Evolutionary conservation across 2,797 vertebrate genomes (phyloP).

Genomic region (Sparidentex hasta): DNA sequence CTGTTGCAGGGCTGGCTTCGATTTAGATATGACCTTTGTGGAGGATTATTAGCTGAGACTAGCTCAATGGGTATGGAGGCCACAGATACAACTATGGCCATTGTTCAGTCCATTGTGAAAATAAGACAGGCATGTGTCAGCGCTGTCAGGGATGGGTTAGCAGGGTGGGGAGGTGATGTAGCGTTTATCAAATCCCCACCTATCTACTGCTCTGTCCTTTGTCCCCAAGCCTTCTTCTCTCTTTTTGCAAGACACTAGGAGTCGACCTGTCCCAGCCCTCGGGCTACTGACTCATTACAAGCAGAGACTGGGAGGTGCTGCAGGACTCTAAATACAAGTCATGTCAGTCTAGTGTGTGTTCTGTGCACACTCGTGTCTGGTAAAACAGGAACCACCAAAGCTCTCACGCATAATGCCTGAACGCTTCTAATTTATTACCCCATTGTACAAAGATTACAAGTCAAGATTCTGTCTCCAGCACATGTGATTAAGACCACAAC

Average conservation of each 20-base stretch:
- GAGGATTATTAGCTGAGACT: conserved; percentile 16
- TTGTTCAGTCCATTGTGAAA: conserved; percentile 33
- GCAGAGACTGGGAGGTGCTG: conserved; percentile 57
- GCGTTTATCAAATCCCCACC: conserved; percentile 49
- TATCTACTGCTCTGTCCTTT: conserved; percentile 31
- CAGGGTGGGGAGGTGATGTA: conserved; percentile 30
- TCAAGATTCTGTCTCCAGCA: conserved; percentile 18
- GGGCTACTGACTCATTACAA: conserved; percentile 62
- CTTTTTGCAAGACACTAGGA: conserved; percentile 56
- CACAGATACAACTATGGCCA: conserved; percentile 14
- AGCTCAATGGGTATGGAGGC: conserved; percentile 25
- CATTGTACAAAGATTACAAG: conserved; percentile 17
- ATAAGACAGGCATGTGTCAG: conserved; percentile 20
- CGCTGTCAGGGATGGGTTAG: conserved; percentile 14
- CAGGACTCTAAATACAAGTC: conserved; percentile 35
- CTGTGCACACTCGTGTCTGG: conserved; percentile 17
- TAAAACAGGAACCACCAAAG: conserved; percentile 45
- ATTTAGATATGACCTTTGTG: conserved; percentile 9
- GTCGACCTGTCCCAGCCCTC: conserved; percentile 73
- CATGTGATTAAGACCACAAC: neutral
- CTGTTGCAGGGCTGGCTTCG: conserved; percentile 6
- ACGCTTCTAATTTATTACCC: conserved; percentile 33
- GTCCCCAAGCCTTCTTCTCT: conserved; percentile 40
- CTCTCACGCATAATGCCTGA: conserved; percentile 13
- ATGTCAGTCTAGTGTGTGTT: conserved; percentile 23